phyloP scores from a whole-genome alignment of 2,888 invertebrate genomes.

The Dynastes tityus region DNA sequence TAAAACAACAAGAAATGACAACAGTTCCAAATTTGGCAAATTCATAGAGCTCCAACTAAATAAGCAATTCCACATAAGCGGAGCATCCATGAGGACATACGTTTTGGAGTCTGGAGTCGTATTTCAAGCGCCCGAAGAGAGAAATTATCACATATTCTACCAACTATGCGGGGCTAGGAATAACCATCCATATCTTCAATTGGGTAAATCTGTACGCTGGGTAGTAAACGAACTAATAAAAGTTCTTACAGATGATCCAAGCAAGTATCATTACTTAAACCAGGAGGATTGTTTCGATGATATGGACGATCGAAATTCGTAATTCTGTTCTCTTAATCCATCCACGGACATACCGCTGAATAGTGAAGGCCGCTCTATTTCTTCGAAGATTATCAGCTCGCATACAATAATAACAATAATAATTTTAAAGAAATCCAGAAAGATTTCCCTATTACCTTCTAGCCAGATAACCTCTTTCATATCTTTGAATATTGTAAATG shows the following conservation, averaged over 20 bases:
- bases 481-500: slow-evolving; percentile 83
- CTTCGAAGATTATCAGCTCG: slow-evolving; percentile 80
- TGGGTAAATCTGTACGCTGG: slow-evolving; percentile 73
- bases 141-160: slow-evolving; percentile 99
- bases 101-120: slow-evolving; percentile 96
- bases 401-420: slow-evolving; percentile 64
- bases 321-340: slow-evolving; percentile 85
- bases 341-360: slow-evolving; percentile 87
- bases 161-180: slow-evolving; percentile 91
- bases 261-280: slow-evolving; percentile 85
- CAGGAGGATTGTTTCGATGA: slow-evolving; percentile 89
- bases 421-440: not conserved
- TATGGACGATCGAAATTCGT: slow-evolving; percentile 87
- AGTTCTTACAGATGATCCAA: slow-evolving; percentile 77
- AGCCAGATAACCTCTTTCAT: slow-evolving; percentile 87
- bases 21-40: slow-evolving; percentile 97
- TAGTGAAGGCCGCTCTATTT: slow-evolving; percentile 82
- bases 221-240: slow-evolving; percentile 12
- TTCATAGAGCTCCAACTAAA: slow-evolving; percentile 96
- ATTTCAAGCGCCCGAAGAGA: slow-evolving; percentile 92
- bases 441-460: slow-evolving; percentile 74
- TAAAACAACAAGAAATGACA: slow-evolving; percentile 98
- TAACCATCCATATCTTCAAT: slow-evolving; percentile 79
- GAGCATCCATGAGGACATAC: slow-evolving; percentile 98
- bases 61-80: slow-evolving; percentile 86